These are phyloP conservation scores for Bradysia coprophila DNA, from an alignment of 1,140 invertebrate genomes.

Conservation along the genomic window DNA sequence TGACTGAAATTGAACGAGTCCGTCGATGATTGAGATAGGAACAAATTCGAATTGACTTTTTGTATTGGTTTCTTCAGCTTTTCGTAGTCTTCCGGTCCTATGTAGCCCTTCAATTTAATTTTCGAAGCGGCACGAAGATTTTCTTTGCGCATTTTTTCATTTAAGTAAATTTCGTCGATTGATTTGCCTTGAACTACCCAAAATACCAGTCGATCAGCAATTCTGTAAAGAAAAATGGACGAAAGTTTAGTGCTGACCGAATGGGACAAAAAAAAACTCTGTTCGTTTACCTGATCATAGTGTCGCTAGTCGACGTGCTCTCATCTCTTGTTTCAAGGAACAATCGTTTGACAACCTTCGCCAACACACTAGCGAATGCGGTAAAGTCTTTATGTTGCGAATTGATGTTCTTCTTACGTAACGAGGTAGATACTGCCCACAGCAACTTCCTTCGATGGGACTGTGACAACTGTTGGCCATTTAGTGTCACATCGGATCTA, in stretches of 20 bases:
- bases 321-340: constrained; percentile 20
- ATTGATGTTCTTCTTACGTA: constrained; percentile 33
- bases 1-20: constrained; percentile 10
- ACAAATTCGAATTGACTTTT: constrained; percentile 8
- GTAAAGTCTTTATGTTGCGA: constrained; percentile 36
- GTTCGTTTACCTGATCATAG: constrained; percentile 16
- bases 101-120: constrained; percentile 18
- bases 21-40: constrained; percentile 15
- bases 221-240: constrained; percentile 8
- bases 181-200: constrained; percentile 31
- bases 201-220: constrained; percentile 35
- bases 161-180: constrained; percentile 26
- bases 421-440: constrained; percentile 40
- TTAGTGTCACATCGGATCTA: background rate
- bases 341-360: constrained; percentile 25
- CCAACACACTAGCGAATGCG: constrained; percentile 31
- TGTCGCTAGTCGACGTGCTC: constrained; percentile 19
- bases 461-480: background rate
- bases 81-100: constrained; percentile 18
- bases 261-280: background rate
- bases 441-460: constrained; percentile 29
- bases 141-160: constrained; percentile 15
- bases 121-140: constrained; percentile 11
- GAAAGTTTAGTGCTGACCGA: background rate
- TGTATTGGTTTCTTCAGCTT: constrained; percentile 8